phyloP scores from a whole-genome alignment of 2,888 invertebrate genomes.

The Stenurella melanura region DNA sequence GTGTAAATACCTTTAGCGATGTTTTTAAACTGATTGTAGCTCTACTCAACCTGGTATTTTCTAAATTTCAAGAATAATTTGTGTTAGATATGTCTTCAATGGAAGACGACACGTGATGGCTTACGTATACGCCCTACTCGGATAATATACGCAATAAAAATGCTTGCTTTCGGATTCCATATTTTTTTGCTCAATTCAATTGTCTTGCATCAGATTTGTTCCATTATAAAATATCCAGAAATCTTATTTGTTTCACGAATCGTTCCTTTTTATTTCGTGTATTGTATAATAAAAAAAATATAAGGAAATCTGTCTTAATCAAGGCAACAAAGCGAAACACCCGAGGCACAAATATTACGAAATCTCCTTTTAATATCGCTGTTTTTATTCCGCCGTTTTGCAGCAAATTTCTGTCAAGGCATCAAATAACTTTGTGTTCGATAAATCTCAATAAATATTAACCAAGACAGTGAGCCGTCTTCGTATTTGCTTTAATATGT shows the following conservation, averaged over 20 bases:
- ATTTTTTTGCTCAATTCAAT: background rate
- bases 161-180: background rate
- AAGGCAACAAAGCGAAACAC: background rate
- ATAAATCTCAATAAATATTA: background rate
- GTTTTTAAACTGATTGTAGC: too few relatives aligned
- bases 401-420: background rate
- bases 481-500: background rate
- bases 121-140: background rate
- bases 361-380: background rate
- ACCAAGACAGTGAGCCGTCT: background rate
- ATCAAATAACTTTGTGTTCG: background rate
- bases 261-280: background rate
- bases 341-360: background rate
- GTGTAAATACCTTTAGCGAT: too few relatives aligned
- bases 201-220: background rate
- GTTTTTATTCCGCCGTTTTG: background rate
- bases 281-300: constrained; percentile 1
- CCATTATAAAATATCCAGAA: background rate
- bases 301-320: constrained; percentile 7
- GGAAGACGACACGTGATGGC: background rate
- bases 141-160: background rate
- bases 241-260: background rate
- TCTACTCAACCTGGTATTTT: too few relatives aligned
- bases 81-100: too few relatives aligned
- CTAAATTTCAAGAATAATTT: too few relatives aligned